Conservation (phyloP, 2,113 vertebrate genomes). For the Clarias magur region DNA sequence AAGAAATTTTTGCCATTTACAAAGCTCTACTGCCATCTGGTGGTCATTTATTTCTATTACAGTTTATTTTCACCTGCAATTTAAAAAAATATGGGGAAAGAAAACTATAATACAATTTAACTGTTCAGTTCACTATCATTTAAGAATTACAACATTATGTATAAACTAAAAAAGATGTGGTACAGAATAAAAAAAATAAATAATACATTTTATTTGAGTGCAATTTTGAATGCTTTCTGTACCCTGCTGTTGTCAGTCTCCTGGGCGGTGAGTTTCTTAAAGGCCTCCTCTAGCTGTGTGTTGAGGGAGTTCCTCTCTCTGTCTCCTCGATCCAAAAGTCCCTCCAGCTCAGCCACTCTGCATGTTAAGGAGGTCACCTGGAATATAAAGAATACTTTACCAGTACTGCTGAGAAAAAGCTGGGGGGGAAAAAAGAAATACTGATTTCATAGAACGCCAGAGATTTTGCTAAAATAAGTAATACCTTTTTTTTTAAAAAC, state of each 20-base stretch:
- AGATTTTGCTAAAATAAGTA: background rate
- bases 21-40: constrained; percentile 51
- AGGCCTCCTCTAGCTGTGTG: constrained; percentile 80
- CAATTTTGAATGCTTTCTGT: constrained; percentile 26
- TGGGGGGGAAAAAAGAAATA: background rate
- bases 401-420: background rate
- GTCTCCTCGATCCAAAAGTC: constrained; percentile 73
- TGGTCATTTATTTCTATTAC: constrained; percentile 8
- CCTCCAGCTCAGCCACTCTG: constrained; percentile 78
- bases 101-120: background rate
- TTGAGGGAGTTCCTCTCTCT: constrained; percentile 79
- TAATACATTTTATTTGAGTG: background rate
- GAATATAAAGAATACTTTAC: background rate
- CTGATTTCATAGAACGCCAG: background rate
- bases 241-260: constrained; percentile 84
- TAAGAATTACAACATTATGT: background rate
- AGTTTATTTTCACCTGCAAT: background rate
- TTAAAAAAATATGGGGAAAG: background rate
- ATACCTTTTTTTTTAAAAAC: too few species aligned
- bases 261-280: constrained; percentile 71
- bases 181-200: background rate
- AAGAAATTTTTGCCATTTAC: background rate
- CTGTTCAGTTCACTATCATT: background rate
- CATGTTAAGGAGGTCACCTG: constrained; percentile 81
- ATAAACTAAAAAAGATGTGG: background rate